Evolutionary conservation across 2,113 vertebrate species (phyloP).

Genomic region (Nestor notabilis): DNA sequence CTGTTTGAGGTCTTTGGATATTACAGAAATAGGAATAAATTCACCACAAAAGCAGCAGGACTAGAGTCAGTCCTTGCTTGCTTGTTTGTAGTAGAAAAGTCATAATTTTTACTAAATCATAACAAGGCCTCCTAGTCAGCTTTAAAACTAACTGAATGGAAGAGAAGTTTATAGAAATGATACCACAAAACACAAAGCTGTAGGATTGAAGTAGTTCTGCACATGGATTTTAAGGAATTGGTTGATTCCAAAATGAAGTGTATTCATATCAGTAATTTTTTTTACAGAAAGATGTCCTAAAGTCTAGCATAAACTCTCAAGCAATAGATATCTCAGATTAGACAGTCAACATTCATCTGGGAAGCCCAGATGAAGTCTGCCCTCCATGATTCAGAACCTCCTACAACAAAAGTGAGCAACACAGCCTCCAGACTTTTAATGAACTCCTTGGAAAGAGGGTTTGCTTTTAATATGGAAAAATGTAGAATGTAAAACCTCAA

Average conservation of each 20-base stretch:
- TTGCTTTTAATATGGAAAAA: constrained; percentile 53
- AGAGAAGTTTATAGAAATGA: not conserved
- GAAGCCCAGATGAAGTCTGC: not conserved
- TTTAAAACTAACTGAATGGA: not conserved
- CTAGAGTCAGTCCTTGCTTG: not conserved
- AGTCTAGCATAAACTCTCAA: not conserved
- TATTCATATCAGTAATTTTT: not conserved
- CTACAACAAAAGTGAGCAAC: not conserved
- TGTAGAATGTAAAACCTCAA: constrained; percentile 41
- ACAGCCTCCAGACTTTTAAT: not conserved
- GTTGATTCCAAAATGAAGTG: not conserved
- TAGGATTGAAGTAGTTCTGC: not conserved
- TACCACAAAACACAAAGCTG: not conserved
- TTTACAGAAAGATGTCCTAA: not conserved
- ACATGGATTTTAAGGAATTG: not conserved
- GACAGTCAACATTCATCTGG: not conserved
- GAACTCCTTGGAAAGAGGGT: constrained; percentile 20
- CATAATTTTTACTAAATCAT: not conserved
- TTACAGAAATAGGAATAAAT: not conserved
- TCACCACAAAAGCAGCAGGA: not conserved
- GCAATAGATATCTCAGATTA: not conserved
- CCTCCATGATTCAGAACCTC: not conserved
- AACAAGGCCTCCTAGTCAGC: not conserved
- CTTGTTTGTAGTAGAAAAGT: not conserved
- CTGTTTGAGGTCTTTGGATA: not conserved